These are phyloP conservation scores for Potamarius usumacintae DNA, from an alignment of 2,113 vertebrate genomes.

Conservation along the genomic window DNA sequence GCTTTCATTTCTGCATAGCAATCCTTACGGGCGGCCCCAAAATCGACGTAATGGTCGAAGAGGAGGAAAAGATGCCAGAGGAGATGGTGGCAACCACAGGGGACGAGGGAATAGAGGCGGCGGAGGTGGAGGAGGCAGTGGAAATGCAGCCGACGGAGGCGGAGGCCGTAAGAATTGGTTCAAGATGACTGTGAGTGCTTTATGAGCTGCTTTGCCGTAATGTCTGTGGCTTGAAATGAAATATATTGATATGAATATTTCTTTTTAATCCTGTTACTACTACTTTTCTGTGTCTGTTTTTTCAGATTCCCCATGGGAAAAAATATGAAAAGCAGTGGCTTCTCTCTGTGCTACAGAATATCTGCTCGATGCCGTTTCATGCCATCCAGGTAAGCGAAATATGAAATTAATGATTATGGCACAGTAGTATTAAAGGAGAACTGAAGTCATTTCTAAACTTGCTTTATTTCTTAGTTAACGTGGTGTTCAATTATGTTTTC, in stretches of 20 bases:
- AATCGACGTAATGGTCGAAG: slow-evolving; percentile 48
- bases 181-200: slow-evolving; percentile 53
- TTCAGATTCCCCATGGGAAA: slow-evolving; percentile 74
- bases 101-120: slow-evolving; percentile 19
- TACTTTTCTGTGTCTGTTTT: background rate
- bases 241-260: background rate
- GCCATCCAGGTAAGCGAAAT: slow-evolving; percentile 67
- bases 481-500: too few relatives aligned
- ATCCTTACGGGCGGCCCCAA: slow-evolving; percentile 50
- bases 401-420: background rate
- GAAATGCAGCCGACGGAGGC: background rate
- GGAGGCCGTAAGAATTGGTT: slow-evolving; percentile 55
- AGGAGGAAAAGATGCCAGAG: slow-evolving; percentile 39
- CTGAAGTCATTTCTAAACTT: too few relatives aligned
- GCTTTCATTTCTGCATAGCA: slow-evolving; percentile 30
- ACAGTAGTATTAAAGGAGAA: background rate
- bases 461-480: too few relatives aligned
- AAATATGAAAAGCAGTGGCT: slow-evolving; percentile 78
- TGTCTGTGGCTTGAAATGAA: background rate
- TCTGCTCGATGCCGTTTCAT: slow-evolving; percentile 69
- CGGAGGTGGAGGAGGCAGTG: slow-evolving; percentile 10
- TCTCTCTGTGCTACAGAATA: slow-evolving; percentile 64
- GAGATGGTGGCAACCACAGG: slow-evolving; percentile 16
- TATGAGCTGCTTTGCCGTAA: background rate
- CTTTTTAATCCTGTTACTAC: background rate